Conservation (phyloP, 2,113 vertebrate genomes). For the Pithys albifrons region DNA sequence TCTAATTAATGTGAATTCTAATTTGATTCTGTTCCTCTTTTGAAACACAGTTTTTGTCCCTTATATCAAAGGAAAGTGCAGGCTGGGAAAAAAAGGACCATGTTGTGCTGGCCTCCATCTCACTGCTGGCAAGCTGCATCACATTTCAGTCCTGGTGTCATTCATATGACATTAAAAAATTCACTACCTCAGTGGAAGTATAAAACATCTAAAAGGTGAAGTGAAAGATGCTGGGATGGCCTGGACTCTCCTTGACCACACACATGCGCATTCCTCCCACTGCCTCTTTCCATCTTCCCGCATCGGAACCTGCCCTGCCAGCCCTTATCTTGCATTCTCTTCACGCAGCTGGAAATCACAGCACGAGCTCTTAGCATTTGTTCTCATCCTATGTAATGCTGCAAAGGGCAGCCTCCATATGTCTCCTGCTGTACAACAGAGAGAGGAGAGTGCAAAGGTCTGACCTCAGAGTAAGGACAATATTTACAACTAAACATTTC, state of each 20-base stretch:
- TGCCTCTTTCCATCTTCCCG: not conserved
- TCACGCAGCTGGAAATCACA: not conserved
- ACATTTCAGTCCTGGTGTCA: not conserved
- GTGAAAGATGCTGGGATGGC: not conserved
- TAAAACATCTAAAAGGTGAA: not conserved
- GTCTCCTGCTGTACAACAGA: not conserved
- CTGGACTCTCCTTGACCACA: not conserved
- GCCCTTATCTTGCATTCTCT: not conserved
- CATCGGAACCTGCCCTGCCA: not conserved
- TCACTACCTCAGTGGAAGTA: not conserved
- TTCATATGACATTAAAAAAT: not conserved
- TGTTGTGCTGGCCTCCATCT: not conserved
- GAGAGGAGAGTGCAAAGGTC: not conserved
- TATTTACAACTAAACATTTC: not conserved
- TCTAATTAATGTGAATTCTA: constrained; percentile 59
- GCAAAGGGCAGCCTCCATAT: not conserved
- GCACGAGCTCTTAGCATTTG: not conserved
- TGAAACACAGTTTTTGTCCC: constrained; percentile 38
- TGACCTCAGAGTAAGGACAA: not conserved
- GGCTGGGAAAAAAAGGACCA: not conserved
- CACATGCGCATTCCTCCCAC: accelerated
- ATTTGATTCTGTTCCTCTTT: constrained; percentile 54
- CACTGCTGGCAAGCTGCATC: not conserved
- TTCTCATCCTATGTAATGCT: not conserved
- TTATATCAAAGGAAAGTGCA: constrained; percentile 2